Percentiles rank a stretch among this genome's conserved stretches.
Evolutionary conservation across 2,888 invertebrate genomes (phyloP).

Genomic region (Eustalomyia histrio): DNA sequence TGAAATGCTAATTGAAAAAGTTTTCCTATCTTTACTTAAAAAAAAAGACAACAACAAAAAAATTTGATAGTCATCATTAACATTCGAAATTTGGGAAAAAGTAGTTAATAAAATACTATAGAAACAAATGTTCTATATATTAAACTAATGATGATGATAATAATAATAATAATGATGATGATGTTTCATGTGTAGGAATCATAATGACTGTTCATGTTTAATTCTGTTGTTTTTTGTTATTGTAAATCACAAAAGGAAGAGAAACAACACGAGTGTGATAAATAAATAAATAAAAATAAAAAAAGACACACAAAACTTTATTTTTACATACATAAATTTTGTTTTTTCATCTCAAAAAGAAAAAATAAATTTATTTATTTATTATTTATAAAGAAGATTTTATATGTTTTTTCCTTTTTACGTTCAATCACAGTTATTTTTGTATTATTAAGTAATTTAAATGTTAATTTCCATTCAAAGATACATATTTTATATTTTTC

Average conservation of each 20-base stretch:
- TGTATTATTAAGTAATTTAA: conserved; percentile 22
- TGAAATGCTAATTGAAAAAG: conserved; percentile 39
- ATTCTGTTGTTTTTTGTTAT: conserved; percentile 1
- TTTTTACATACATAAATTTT: conserved; percentile 5
- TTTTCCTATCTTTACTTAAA: conserved; percentile 8
- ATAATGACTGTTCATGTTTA: neutral
- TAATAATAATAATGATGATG: too few species aligned
- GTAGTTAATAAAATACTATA: neutral
- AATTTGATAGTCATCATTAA: conserved; percentile 6
- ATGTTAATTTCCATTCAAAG: conserved; percentile 10
- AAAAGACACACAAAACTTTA: conserved; percentile 11
- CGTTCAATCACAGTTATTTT: neutral
- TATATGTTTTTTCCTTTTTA: conserved; percentile 15
- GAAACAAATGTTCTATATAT: conserved; percentile 8
- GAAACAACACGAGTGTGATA: neutral
- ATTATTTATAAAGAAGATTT: neutral
- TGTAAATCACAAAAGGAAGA: neutral
- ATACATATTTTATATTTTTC: neutral
- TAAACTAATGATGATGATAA: conserved; percentile 12
- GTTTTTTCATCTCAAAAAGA: neutral
- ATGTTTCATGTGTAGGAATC: conserved; percentile 10
- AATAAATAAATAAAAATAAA: too few species aligned
- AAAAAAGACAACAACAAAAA: neutral
- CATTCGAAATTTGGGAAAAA: neutral
- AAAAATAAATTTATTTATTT: neutral